These are phyloP conservation scores for Nematostella vectensis DNA, from an alignment of 92 coral and sea anemone species.

Conservation along the genomic window DNA sequence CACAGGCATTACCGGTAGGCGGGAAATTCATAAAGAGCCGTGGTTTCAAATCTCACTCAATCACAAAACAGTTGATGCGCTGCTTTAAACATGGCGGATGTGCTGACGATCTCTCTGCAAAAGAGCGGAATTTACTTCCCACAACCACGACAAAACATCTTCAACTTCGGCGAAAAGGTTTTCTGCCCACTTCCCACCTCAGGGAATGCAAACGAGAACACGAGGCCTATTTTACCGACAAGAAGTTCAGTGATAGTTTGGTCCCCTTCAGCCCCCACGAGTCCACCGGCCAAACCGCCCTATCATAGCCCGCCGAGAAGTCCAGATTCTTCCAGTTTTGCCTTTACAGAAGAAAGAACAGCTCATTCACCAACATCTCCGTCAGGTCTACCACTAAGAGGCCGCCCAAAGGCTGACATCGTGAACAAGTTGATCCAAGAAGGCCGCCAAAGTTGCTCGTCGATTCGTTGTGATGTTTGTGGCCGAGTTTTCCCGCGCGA, in stretches of 20 bases:
- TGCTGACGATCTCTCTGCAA: slow-evolving; percentile 72
- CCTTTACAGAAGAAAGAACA: slow-evolving; percentile 42
- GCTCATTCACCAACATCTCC: slow-evolving; percentile 54
- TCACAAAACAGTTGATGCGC: slow-evolving; percentile 17
- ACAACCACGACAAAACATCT: slow-evolving; percentile 58
- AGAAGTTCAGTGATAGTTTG: slow-evolving; percentile 80
- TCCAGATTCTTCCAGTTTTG: slow-evolving; percentile 56
- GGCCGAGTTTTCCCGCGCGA: slow-evolving; percentile 99
- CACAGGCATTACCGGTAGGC: slow-evolving; percentile 57
- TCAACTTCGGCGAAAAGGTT: slow-evolving; percentile 51
- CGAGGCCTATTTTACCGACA: slow-evolving; percentile 41
- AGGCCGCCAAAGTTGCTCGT: slow-evolving; percentile 88
- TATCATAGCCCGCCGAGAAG: slow-evolving; percentile 66
- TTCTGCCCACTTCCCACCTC: slow-evolving; percentile 63
- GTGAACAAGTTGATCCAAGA: slow-evolving; percentile 80
- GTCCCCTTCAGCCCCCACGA: slow-evolving; percentile 90
- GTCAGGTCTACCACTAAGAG: slow-evolving; percentile 77
- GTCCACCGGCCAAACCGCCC: slow-evolving; percentile 42
- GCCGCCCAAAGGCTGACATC: slow-evolving; percentile 94
- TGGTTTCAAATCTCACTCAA: slow-evolving; percentile 10
- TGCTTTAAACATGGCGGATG: slow-evolving; percentile 99
- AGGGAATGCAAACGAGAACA: slow-evolving; percentile 30
- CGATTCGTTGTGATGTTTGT: slow-evolving; percentile 98
- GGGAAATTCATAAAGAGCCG: slow-evolving; percentile 71
- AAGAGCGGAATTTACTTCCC: slow-evolving; percentile 85